These are phyloP conservation scores for Plecturocebus donacophilus DNA, from an alignment of 2,113 vertebrate species.

Conservation along the genomic window DNA sequence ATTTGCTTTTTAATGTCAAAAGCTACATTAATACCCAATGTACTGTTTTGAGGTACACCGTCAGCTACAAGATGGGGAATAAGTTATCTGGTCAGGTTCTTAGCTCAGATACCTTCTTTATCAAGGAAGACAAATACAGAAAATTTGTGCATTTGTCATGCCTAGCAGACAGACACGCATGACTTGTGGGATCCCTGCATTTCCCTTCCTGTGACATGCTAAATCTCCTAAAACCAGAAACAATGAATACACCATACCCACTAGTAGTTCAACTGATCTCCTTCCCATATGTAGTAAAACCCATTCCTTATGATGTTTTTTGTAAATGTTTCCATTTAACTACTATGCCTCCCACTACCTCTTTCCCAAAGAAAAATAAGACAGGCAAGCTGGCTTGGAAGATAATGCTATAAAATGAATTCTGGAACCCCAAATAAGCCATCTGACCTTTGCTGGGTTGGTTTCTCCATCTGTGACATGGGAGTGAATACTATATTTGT, in stretches of 20 bases:
- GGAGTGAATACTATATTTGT: neutral
- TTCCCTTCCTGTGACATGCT: neutral
- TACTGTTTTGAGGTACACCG: neutral
- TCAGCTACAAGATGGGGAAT: neutral
- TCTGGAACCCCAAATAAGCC: neutral
- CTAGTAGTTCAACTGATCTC: neutral
- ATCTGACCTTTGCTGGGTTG: neutral
- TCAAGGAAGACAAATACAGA: neutral
- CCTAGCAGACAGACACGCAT: neutral
- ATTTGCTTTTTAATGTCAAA: constrained; percentile 44
- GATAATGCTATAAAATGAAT: neutral
- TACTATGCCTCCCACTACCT: neutral
- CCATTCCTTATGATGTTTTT: neutral
- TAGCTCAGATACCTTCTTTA: neutral
- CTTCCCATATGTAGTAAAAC: neutral
- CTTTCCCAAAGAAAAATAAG: neutral
- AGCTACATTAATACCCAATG: neutral
- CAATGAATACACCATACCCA: neutral
- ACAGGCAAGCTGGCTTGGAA: neutral
- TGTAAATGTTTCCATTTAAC: neutral
- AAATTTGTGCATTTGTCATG: neutral
- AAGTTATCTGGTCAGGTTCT: neutral
- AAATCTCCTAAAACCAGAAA: neutral
- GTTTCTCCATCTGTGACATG: neutral
- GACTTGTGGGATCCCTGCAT: neutral